Base-by-base conservation (phyloP, 2,888 invertebrate genomes). In the Coenonympha arcania region DNA sequence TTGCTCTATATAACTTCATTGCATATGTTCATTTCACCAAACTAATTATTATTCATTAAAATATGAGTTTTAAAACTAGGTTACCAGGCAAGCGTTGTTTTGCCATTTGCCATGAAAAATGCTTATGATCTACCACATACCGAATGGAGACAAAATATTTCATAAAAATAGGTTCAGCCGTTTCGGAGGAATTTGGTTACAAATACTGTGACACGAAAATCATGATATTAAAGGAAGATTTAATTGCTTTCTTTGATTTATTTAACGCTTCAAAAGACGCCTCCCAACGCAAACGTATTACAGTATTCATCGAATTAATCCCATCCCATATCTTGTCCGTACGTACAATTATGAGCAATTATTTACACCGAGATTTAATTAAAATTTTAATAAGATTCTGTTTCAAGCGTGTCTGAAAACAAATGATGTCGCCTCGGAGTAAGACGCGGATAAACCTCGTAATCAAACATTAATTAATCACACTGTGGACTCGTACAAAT, bases 401-500 rank as follows among this genome's bases (percentile, higher is more conserved):
- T 46, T 52, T 52, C 34, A 54, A 51, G 41, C 52, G 42, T 33
- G 34, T 50, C 51, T 46, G 41, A 41, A 52, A 55, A 57, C 55
- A 57, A 55, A 55, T 44, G 52, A 55, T 43, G 48, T 45, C 51
- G 48, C 49, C 43, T 57, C 55, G 42, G 48, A 50, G 48, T 47
- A 45, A 48, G 50, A 28, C 31, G 31, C 37, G 41, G 34, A 50
- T 49, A 41, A 50, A 39, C 46, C 39, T 26, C 37, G 54, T 34
- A 50, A 43, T 54, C 48, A 54, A 54, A 48, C 36, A 48, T 74
- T 77, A 76, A 78, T 79, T 77, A 77, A 73, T 72, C 73, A 72
- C 73, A 75, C 8, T 11, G 30, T 42, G 42, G 30, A 28, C 30
- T 19, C 40, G 6, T 13, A 30, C 16, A 19, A 31, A 16, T 42